These are phyloP conservation scores for Anas flavirostris DNA, from an alignment of 2,797 vertebrate species.

Conservation along the genomic window DNA sequence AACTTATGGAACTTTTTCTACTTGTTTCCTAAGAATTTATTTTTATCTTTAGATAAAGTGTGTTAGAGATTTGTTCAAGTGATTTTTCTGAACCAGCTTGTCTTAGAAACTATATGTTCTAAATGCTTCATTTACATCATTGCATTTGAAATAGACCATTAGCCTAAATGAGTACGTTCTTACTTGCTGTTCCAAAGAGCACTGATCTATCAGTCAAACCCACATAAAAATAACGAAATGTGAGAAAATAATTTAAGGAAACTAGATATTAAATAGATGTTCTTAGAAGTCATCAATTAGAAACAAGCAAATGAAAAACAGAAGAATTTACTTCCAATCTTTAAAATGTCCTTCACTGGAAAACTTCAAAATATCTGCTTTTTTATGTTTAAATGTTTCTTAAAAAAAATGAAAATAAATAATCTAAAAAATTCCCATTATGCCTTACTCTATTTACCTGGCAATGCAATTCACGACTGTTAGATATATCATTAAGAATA, in stretches of 20 bases:
- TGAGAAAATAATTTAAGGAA: background rate
- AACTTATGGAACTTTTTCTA: background rate
- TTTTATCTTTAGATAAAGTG: background rate
- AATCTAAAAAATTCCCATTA: background rate
- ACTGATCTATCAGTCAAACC: background rate
- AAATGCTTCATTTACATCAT: background rate
- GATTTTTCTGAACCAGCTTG: background rate
- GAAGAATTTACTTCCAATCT: background rate
- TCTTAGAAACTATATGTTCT: background rate
- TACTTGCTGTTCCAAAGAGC: background rate
- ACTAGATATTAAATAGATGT: background rate
- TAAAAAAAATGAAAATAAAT: background rate
- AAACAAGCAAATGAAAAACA: background rate
- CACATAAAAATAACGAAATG: background rate
- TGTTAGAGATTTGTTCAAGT: background rate
- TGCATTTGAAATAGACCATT: background rate
- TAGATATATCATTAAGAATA: background rate
- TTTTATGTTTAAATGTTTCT: background rate
- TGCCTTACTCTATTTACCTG: background rate
- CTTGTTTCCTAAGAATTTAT: background rate
- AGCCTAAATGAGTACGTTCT: background rate
- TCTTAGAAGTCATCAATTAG: background rate
- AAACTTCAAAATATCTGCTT: background rate
- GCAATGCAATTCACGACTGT: background rate
- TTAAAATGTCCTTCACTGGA: background rate